Evolutionary conservation across 1,140 invertebrate species (phyloP), one percentile per base, ranked within the genome.

Genomic region (Orussus abietinus): DNA sequence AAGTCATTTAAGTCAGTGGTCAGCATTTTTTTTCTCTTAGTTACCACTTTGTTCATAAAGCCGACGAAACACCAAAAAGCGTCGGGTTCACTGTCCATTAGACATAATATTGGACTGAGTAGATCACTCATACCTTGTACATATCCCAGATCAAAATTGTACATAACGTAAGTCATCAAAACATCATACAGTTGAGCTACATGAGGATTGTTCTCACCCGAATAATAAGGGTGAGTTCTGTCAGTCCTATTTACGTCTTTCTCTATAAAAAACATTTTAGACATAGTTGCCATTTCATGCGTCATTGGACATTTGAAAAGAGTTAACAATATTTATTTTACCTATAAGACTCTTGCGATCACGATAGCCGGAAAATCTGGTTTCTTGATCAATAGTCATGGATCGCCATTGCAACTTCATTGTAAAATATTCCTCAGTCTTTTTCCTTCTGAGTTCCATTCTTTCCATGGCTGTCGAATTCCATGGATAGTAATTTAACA

Each of bases 51-150:
- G 40, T 98, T 83, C 93, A 99, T 98, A 48, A 98, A 92, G n/a
- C 92, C 93, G 36, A 92, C 93, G 75, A 99, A 99, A 70, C 93
- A 97, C 97, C 97, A 99, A 79, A 99, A 99, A 1, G 93, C 85
- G 69, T 98, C 92, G 4, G 92, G 84, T 76, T 98, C 95, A 66
- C 92, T 87, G 42, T 90, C 80, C 77, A 96, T 82, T 9, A 98
- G 79, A 61, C 88, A 84, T 19, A 98, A 75, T 51, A 99, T 86
- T 1, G 96, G 96, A 11, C 93, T 90, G 20, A 98, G 72, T 30
- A 99, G 77, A 75, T 99, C 96, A 59, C 91, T 96, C 96, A 99
- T 99, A 11, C 96, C 91, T 69, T 92, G 89, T 1, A 94, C 90
- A 58, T 93, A 92, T 55, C 94, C 95, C 44, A 99, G 74, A 76